These are phyloP conservation scores for Phyllostomus discolor DNA, from an alignment of 2,113 vertebrate species.

Conservation along the genomic window DNA sequence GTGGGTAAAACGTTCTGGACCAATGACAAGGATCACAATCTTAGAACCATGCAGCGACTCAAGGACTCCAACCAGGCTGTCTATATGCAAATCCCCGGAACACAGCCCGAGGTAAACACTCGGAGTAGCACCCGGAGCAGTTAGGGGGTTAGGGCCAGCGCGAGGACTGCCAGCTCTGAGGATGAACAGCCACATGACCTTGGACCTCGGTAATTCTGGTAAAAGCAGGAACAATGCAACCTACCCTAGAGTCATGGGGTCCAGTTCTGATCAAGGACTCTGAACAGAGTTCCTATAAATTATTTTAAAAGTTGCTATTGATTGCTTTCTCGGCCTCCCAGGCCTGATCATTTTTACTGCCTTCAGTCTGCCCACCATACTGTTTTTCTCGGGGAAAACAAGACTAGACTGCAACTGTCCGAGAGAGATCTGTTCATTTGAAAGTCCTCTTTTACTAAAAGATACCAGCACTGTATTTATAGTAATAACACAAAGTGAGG, in stretches of 20 bases:
- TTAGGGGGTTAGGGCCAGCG: background rate
- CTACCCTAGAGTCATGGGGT: background rate
- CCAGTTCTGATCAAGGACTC: background rate
- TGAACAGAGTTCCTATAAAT: background rate
- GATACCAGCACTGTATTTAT: background rate
- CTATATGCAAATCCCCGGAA: background rate
- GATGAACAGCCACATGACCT: background rate
- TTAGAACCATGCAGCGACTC: background rate
- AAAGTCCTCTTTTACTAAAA: background rate
- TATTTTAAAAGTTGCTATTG: background rate
- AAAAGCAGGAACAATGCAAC: background rate
- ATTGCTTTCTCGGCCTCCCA: background rate
- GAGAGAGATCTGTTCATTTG: background rate
- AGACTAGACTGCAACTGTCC: background rate
- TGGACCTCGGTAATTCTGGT: background rate
- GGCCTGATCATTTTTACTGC: background rate
- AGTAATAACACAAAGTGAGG: background rate
- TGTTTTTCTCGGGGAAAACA: background rate
- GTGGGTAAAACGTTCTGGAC: background rate
- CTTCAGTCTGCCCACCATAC: background rate
- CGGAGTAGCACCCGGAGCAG: accelerated
- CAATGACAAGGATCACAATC: background rate
- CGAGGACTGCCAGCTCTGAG: background rate
- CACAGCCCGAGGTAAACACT: background rate
- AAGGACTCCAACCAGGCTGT: background rate